Conservation (phyloP, 1,140 invertebrate species). For the Charaxes varanes region DNA sequence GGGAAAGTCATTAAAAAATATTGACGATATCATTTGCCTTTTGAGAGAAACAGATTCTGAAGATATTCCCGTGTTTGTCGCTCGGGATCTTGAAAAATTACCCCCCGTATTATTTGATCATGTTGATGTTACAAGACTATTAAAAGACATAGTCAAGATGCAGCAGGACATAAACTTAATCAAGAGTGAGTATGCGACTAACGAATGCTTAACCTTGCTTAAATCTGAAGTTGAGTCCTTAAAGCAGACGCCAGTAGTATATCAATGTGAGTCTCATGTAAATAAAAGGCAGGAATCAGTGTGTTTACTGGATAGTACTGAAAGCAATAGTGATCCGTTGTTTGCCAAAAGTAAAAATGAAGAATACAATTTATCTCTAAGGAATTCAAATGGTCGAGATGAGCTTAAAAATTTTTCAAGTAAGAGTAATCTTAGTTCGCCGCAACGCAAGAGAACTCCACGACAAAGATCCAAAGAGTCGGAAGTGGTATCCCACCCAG, state of each 20-base stretch:
- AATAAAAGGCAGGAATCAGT: conserved; percentile 8
- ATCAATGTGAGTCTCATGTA: conserved; percentile 6
- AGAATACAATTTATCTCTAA: neutral
- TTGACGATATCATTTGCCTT: conserved; percentile 16
- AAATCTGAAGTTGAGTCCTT: conserved; percentile 3
- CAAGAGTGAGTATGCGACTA: conserved; percentile 9
- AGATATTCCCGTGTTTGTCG: conserved; percentile 15
- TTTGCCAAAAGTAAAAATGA: neutral
- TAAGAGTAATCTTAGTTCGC: conserved; percentile 1
- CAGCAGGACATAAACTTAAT: conserved; percentile 8
- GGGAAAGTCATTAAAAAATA: conserved; percentile 6
- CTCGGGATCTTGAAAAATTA: conserved; percentile 15
- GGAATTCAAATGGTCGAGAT: neutral
- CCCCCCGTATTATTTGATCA: conserved; percentile 19
- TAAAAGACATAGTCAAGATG: conserved; percentile 13
- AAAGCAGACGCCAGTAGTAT: neutral
- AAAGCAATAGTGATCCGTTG: conserved; percentile 8
- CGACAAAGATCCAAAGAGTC: neutral
- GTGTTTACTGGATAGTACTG: conserved; percentile 8
- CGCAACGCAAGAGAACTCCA: neutral
- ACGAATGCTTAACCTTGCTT: conserved; percentile 1
- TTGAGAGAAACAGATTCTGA: conserved; percentile 7
- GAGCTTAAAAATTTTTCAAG: neutral
- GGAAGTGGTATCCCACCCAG: conserved; percentile 1
- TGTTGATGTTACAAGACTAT: conserved; percentile 17